Conservation (phyloP, 2,888 invertebrate genomes). For the Drosophila formosana region DNA sequence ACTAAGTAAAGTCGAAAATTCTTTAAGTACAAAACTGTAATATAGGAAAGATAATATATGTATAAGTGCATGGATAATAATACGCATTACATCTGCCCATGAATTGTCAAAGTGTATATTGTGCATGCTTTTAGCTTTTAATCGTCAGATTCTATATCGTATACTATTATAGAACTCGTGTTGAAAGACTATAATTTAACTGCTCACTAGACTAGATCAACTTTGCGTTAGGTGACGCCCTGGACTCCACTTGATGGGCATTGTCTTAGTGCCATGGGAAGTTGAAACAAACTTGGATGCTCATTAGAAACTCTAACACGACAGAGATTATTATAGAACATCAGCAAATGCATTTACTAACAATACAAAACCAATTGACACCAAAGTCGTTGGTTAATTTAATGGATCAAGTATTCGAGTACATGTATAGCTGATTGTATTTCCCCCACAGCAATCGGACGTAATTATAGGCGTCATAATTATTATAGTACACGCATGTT, state of each 20-base stretch:
- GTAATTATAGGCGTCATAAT: slow-evolving; percentile 59
- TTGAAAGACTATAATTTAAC: slow-evolving; percentile 15
- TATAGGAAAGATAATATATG: not conserved
- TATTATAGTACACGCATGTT: slow-evolving; percentile 52
- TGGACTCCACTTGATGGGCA: slow-evolving; percentile 7
- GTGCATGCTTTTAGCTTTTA: slow-evolving; percentile 18
- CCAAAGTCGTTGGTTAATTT: slow-evolving; percentile 31
- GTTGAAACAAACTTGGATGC: not conserved
- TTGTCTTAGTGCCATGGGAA: slow-evolving; percentile 20
- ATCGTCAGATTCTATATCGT: slow-evolving; percentile 7
- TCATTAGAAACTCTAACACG: slow-evolving; percentile 15
- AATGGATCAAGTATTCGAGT: slow-evolving; percentile 28
- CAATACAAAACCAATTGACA: slow-evolving; percentile 23
- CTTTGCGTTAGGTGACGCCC: not conserved
- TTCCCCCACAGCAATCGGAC: slow-evolving; percentile 3
- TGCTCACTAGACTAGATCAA: not conserved
- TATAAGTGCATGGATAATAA: not conserved
- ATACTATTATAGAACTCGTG: not conserved
- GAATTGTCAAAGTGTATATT: not conserved
- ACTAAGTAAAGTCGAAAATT: slow-evolving; percentile 2
- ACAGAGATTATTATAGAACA: slow-evolving; percentile 29
- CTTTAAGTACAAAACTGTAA: not conserved
- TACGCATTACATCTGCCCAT: not conserved
- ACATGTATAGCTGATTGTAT: not conserved
- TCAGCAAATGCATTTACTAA: slow-evolving; percentile 7